Conservation (phyloP, 2,797 vertebrate genomes). For the Clarias fuscus region DNA sequence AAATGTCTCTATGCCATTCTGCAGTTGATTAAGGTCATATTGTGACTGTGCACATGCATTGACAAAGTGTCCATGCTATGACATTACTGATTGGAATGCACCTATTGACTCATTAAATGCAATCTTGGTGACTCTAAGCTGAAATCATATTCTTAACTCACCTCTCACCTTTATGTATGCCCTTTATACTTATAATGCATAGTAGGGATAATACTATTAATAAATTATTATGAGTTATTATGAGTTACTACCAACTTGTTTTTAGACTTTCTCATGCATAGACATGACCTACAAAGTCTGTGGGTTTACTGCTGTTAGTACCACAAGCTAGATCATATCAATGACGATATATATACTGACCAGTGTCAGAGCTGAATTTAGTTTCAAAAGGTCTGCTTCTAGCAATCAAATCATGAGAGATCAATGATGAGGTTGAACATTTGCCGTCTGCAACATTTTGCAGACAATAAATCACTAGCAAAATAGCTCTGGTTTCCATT, state of each 20-base stretch:
- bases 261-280: neutral
- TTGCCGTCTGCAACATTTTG: neutral
- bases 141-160: neutral
- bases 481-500: neutral
- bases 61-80: neutral
- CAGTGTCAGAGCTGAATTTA: neutral
- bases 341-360: neutral
- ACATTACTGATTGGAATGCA: slow-evolving; percentile 10
- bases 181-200: neutral
- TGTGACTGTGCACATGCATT: neutral
- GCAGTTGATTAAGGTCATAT: slow-evolving; percentile 13
- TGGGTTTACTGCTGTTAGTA: neutral
- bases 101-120: neutral
- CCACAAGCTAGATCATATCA: neutral
- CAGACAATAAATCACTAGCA: neutral
- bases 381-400: neutral
- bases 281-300: neutral
- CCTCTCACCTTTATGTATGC: neutral
- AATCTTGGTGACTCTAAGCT: neutral
- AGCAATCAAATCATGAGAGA: neutral
- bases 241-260: neutral
- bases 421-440: neutral
- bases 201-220: neutral
- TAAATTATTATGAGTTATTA: neutral
- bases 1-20: slow-evolving; percentile 38